Evolutionary conservation across 2,888 invertebrate species (phyloP), one percentile per base, ranked within the genome.

Genomic region (Carcina quercana): DNA sequence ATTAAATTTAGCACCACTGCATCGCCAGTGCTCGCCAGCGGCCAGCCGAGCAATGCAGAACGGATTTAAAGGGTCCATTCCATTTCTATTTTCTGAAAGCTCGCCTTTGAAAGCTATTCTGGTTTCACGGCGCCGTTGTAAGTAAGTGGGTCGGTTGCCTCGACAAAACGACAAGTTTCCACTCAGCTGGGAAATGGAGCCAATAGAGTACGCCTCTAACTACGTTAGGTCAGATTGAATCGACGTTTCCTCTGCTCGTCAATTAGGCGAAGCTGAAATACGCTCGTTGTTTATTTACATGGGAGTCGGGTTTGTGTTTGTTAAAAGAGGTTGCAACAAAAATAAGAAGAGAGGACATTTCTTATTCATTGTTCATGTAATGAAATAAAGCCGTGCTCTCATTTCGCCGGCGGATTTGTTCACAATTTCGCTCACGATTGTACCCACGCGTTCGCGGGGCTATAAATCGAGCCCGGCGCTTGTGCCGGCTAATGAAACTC

Each of bases 401-500:
- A 57, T 66, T 65, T 60, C 51, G 50, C 55, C 51, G 45, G 54
- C 43, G 52, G 53, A 61, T 69, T 69, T 64, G 62, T 67, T 66
- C 57, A 60, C 59, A 67, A 63, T 65, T 66, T 59, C 51, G 56
- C 52, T 59, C 53, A 62, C 57, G 60, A 65, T 53, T 50, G 30
- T 25, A 17, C 31, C 20, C 11, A 17, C 28, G 56, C 62, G 60
- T 62, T 61, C 53, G 58, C 49, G 47, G 51, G 47, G 59, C 50
- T 40, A 60, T 67, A 66, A 67, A 70, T 70, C 63, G 59, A 50
- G 54, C 47, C 46, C 49, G 45, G 33, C 51, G 67, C 56, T 62
- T 63, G 55, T 56, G 53, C 47, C 39, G 56, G 58, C 58, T 70
- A 72, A 74, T 71, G 64, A 66, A 71, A 72, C 61, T 59, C 55